phyloP scores from a whole-genome alignment of 1,140 invertebrate species.

The Maconellicoccus hirsutus region DNA sequence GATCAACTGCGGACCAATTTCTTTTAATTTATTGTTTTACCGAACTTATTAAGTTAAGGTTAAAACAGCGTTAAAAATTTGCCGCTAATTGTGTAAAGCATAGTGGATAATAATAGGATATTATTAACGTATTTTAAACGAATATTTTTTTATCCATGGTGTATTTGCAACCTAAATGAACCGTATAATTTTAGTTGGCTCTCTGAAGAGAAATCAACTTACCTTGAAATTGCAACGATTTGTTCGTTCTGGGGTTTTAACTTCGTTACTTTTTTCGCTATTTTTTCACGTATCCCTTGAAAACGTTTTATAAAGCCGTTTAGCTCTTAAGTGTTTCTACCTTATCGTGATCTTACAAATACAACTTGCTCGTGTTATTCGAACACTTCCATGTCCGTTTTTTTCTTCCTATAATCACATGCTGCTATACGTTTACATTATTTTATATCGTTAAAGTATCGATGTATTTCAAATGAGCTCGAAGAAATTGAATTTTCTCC shows the following conservation, averaged over 20 bases:
- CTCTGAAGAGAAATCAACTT: slow-evolving; percentile 10
- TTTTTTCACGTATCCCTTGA: slow-evolving; percentile 9
- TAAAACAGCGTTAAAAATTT: too few species aligned
- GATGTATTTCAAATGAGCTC: too few species aligned
- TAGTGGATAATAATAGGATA: not conserved
- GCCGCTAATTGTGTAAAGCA: too few species aligned
- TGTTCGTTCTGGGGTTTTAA: slow-evolving; percentile 19
- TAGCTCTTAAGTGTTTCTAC: not conserved
- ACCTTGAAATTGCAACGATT: slow-evolving; percentile 18
- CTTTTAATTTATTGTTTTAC: too few species aligned
- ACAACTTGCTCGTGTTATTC: not conserved
- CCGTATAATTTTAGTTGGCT: slow-evolving; percentile 17
- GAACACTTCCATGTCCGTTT: slow-evolving; percentile 4
- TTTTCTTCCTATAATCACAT: not conserved
- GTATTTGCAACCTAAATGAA: slow-evolving; percentile 9
- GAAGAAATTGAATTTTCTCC: too few species aligned
- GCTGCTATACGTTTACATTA: too few species aligned
- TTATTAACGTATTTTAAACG: not conserved
- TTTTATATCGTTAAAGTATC: too few species aligned
- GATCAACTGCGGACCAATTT: too few species aligned
- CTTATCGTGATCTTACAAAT: slow-evolving; percentile 8
- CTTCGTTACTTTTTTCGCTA: not conserved
- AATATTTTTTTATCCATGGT: not conserved
- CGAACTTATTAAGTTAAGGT: too few species aligned
- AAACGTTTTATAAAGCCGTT: slow-evolving; percentile 11